phyloP scores from a whole-genome alignment of 2,888 invertebrate species.

The Alsophila aescularia region DNA sequence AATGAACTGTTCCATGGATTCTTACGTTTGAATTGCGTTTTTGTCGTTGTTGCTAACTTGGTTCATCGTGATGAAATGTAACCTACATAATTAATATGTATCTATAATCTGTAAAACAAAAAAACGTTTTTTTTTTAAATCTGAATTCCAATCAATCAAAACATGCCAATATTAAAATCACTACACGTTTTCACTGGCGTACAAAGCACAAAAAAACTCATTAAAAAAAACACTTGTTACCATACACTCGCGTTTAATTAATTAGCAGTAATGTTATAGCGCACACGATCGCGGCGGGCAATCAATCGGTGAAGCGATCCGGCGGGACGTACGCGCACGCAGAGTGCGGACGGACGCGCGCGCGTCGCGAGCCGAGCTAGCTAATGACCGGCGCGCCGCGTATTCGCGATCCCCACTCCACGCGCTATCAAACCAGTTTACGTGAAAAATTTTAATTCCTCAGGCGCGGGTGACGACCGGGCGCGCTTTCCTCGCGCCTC shows the following conservation, averaged over 20 bases:
- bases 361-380: constrained; percentile 73
- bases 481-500: constrained; percentile 76
- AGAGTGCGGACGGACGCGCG: constrained; percentile 64
- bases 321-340: constrained; percentile 48
- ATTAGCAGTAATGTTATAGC: constrained; percentile 40
- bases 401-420: constrained; percentile 82
- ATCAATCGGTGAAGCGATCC: constrained; percentile 46
- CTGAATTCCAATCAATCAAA: constrained; percentile 29
- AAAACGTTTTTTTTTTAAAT: not conserved
- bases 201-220: constrained; percentile 23
- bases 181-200: constrained; percentile 16
- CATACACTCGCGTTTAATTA: constrained; percentile 36
- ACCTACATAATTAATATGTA: too few species aligned
- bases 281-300: constrained; percentile 54
- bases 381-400: constrained; percentile 80
- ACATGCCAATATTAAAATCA: constrained; percentile 13
- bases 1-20: constrained; percentile 50
- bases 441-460: constrained; percentile 82
- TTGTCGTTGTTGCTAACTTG: too few species aligned
- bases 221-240: constrained; percentile 20
- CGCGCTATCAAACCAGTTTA: constrained; percentile 83
- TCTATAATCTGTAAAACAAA: too few species aligned
- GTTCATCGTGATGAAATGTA: too few species aligned
- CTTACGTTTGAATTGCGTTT: not conserved
- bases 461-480: constrained; percentile 77